phyloP scores from a whole-genome alignment of 2,888 invertebrate genomes.

The Maniola hyperantus region DNA sequence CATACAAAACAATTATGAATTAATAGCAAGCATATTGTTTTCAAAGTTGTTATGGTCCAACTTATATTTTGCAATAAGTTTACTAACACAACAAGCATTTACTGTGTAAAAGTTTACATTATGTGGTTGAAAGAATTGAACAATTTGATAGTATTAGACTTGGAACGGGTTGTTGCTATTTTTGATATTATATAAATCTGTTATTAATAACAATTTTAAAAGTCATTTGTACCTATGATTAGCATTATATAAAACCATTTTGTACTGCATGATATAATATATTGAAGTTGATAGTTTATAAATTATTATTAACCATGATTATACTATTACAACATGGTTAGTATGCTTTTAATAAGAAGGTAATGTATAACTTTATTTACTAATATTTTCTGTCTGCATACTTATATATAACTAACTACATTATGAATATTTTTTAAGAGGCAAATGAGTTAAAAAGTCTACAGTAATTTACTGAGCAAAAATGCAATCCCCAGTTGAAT shows the following conservation, averaged over 20 bases:
- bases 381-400: constrained; percentile 37
- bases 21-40: no score
- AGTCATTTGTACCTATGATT: constrained; percentile 50
- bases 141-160: neutral
- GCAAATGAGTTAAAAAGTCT: no score
- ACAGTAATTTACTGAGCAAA: neutral
- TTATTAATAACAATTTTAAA: constrained; percentile 46
- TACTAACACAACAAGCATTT: neutral
- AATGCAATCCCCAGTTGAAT: no score
- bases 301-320: constrained; percentile 4
- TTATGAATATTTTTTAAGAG: constrained; percentile 34
- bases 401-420: constrained; percentile 23
- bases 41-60: no score
- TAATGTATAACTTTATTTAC: constrained; percentile 36
- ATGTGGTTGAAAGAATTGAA: no score
- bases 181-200: constrained; percentile 18
- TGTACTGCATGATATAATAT: constrained; percentile 31
- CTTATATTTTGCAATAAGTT: no score
- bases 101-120: neutral
- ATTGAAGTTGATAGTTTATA: constrained; percentile 7
- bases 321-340: constrained; percentile 28
- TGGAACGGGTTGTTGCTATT: constrained; percentile 4
- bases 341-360: constrained; percentile 38
- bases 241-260: constrained; percentile 44
- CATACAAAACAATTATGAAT: neutral